Evolutionary conservation across 2,888 invertebrate genomes (phyloP), one percentile per base, ranked within the genome.

Genomic region (Andrena marginata): DNA sequence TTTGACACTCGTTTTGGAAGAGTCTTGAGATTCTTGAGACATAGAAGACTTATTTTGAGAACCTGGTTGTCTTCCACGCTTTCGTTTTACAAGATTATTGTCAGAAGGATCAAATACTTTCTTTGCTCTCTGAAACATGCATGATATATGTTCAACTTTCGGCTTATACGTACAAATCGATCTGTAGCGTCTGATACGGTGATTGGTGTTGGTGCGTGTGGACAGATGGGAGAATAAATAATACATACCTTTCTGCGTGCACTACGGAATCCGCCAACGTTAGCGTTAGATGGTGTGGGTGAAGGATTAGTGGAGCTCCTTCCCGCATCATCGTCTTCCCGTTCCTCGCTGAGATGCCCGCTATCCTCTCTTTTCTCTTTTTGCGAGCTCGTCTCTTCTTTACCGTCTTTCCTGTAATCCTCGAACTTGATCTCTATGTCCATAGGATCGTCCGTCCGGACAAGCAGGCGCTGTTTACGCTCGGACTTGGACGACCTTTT

Each of bases 21-120:
- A 63, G 20, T 94, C 93, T 62, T 92, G 92, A 10, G 90, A 77
- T 10, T 93, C 93, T 65, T 92, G 92, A 3, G 90, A 75, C 2
- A 78, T 48, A 2, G 96, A 94, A 60, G 95, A 94, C 92, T 96
- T 96, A 89, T 96, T 96, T 13, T 96, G 93, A 16, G 95, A 95
- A 4, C 96, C 96, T 2, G 96, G 94, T 13, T 96, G 96, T 65
- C 97, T 95, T 0, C 97, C 97, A 79, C 97, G 94, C 94, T 96
- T 97, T 91, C 96, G 96, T 87, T 95, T 95, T 10, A 97, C 97
- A 51, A 97, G 94, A 93, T 97, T 97, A 87, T 97, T 97, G 90
- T 97, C 97, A 0, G 97, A 97, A 2, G 98, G 98, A 94, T 98
- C 97, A 92, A 97, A 98, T 0, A 98, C 97, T 92, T 97, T 97